Evolutionary conservation across 1,140 invertebrate species (phyloP).

Genomic region (Scaptodrosophila lebanonensis): DNA sequence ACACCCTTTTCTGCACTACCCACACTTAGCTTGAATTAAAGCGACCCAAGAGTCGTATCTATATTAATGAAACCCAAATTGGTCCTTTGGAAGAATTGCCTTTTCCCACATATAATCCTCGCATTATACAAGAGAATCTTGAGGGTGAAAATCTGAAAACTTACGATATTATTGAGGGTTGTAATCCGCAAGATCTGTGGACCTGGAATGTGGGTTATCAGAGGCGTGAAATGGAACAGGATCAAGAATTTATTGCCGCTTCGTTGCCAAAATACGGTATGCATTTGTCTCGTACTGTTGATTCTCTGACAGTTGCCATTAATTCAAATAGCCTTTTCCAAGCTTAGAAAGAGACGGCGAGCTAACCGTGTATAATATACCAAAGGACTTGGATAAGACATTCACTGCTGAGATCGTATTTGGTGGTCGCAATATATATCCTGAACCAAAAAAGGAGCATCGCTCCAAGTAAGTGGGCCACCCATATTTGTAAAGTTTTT

Average conservation of each 20-base stretch:
- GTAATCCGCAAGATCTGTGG: slow-evolving; percentile 57
- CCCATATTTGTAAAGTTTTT: background rate
- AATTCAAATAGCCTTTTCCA: slow-evolving; percentile 8
- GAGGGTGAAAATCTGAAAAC: slow-evolving; percentile 54
- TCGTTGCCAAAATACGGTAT: slow-evolving; percentile 57
- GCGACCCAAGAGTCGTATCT: slow-evolving; percentile 69
- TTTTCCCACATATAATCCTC: slow-evolving; percentile 61
- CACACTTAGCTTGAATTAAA: slow-evolving; percentile 53
- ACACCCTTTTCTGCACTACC: no score
- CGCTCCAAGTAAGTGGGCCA: slow-evolving; percentile 17
- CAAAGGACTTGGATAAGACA: slow-evolving; percentile 58
- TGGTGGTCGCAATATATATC: slow-evolving; percentile 53
- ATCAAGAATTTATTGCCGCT: slow-evolving; percentile 51
- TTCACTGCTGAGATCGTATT: slow-evolving; percentile 67
- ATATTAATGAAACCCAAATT: slow-evolving; percentile 60
- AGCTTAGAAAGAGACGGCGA: slow-evolving; percentile 51
- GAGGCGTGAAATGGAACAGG: slow-evolving; percentile 47
- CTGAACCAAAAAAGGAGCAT: slow-evolving; percentile 35
- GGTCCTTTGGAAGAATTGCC: slow-evolving; percentile 58
- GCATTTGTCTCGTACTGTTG: background rate
- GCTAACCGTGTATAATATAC: slow-evolving; percentile 60
- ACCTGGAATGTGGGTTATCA: slow-evolving; percentile 67
- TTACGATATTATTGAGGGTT: slow-evolving; percentile 63
- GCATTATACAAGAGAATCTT: slow-evolving; percentile 54
- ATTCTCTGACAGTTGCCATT: background rate